Evolutionary conservation across 2,113 vertebrate genomes (phyloP), one percentile per base, ranked within the genome.

Genomic region (Paradoxurus hermaphroditus): DNA sequence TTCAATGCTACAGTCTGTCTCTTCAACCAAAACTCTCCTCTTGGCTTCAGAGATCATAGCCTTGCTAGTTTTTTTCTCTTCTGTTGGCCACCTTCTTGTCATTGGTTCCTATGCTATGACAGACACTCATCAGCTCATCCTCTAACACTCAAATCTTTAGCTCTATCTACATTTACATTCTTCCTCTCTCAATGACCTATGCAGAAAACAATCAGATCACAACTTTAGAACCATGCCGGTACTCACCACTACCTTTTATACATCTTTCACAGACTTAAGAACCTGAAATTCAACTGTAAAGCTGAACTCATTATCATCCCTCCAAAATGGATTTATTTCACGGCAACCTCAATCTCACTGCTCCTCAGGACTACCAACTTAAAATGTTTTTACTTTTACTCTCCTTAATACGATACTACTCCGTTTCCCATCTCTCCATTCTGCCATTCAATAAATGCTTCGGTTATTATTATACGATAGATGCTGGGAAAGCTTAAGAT

Each of bases 321-420:
- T 91, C 41, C 46, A 36, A 79, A 81, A 87, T 75, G 21, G 19
- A 79, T 65, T 41, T 97, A 59, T 77, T 90, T 95, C 70, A 86
- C 5, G 51, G 78, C 27, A 72, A 21, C 63, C 97, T 23, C 39
- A 41, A 67, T 81, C 72, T 96, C 77, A 83, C 0, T 78, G 53
- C 73, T 27, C 59, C 72, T 67, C 21, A 79, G 34, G 65, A 65
- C 21, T 72, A 11, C 12, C 84, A 94, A 91, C 31, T 27, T 85
- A 51, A 87, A 90, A 70, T 41, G n/a, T 31, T 51, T 94, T 92
- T 51, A 72, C 31, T 77, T 85, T 63, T 88, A 77, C 70, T 81
- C 25, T 93, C 56, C n/a, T 86, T 67, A 93, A 65, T 81, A 59
- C 23, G 77, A 29, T 23, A 83, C 21, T 53, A 34, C 5, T 44